Percentiles rank a stretch among this genome's conserved stretches.
phyloP scores from a whole-genome alignment of 2,888 invertebrate species.

The Notodonta ziczac region DNA sequence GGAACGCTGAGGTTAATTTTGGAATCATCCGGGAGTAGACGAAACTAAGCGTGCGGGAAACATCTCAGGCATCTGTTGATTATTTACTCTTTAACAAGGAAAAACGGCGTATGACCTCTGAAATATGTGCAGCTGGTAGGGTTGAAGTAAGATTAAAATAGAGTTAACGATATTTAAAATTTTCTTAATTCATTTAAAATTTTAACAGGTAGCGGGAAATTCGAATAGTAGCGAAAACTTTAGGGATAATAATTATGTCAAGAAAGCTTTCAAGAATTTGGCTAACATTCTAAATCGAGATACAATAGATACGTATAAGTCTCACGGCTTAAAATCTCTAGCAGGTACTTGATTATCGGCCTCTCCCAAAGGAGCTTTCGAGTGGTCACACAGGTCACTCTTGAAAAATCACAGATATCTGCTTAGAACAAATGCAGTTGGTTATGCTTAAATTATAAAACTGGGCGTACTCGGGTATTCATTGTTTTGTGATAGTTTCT shows the following conservation, averaged over 20 bases:
- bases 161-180: not conserved
- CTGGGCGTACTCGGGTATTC: no score
- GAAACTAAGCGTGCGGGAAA: conserved; percentile 47
- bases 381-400: no score
- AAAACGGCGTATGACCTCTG: conserved; percentile 12
- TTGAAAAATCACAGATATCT: no score
- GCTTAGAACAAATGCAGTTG: no score
- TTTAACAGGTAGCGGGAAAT: conserved; percentile 27
- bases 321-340: no score
- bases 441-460: no score
- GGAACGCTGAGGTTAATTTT: conserved; percentile 80
- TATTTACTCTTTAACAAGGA: conserved; percentile 33
- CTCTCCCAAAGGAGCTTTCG: no score
- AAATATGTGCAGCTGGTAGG: conserved; percentile 15
- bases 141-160: conserved; percentile 15
- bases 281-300: no score
- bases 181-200: conserved; percentile 3
- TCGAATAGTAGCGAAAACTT: conserved; percentile 12
- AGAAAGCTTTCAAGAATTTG: no score
- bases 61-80: conserved; percentile 56
- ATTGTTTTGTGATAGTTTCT: no score
- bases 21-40: conserved; percentile 75
- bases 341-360: no score
- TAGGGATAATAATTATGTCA: not conserved
- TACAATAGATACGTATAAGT: no score